Base-by-base conservation (phyloP, 2,888 invertebrate species). In the Caenorhabditis sp. region DNA sequence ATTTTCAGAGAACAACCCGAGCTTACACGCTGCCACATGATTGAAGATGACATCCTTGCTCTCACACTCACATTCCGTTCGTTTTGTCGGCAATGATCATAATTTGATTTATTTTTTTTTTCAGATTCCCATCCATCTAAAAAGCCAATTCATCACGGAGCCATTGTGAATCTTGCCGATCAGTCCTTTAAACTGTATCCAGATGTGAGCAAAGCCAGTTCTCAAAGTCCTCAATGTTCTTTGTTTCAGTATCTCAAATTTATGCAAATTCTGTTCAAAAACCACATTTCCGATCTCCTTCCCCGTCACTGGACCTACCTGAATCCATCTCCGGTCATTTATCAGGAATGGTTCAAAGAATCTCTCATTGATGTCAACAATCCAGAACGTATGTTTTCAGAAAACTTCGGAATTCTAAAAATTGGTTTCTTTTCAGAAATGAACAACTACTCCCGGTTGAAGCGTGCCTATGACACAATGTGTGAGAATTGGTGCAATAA, bases 371-470 rank as follows among this genome's bases (percentile, higher is more conserved):
- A 72, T 24, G 11, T 72, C 6, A 44, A 35, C 0, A 37, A 72
- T 35, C 32, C 56, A 1, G 24, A 55, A 18, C 35, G 72, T 72
- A 32, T 15, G 28, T 20, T 28, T n/a, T n/a, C n/a, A n/a, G n/a
- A n/a, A n/a, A n/a, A n/a, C n/a, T n/a, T n/a, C n/a, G n/a, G n/a
- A n/a, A n/a, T n/a, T n/a, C n/a, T n/a, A n/a, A n/a, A n/a, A n/a
- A n/a, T n/a, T n/a, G n/a, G n/a, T n/a, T 18, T 20, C 20, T 55
- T 37, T 67, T 67, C 74, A 76, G 76, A 76, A 15, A n/a, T 76
- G 53, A 44, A 40, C 24, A 40, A 61, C 13, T 60, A 26, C 18
- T n/a, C 28, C 11, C 62, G 47, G 5, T 28, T 72, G 22, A 56
- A 56, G 13, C n/a, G 35, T 2, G 35, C 32, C 15, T 72, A 72